Conservation (phyloP, 1,140 invertebrate genomes). For the Thaumetopoea pityocampa region DNA sequence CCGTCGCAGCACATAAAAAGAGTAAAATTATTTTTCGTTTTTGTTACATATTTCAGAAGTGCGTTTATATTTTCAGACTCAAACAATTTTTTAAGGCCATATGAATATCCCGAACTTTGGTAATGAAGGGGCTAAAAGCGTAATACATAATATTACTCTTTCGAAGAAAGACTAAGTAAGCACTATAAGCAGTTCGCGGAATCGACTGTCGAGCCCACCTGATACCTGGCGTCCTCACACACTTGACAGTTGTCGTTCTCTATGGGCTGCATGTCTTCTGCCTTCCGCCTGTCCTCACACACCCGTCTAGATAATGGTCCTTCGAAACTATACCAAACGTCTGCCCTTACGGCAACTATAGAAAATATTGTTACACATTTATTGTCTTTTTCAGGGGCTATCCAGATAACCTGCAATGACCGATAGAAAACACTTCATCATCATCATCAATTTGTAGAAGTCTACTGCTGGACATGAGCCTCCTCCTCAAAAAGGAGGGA, state of each 20-base stretch:
- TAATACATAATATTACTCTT: no score
- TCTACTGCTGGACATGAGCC: not conserved
- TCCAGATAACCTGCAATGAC: constrained; percentile 45
- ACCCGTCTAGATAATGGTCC: constrained; percentile 51
- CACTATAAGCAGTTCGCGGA: no score
- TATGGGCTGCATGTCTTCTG: constrained; percentile 56
- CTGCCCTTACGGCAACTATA: constrained; percentile 49
- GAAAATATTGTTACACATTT: constrained; percentile 62
- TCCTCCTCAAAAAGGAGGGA: no score
- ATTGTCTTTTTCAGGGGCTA: constrained; percentile 53
- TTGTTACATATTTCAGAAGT: no score
- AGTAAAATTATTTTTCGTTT: no score
- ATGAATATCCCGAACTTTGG: no score
- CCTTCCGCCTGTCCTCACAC: constrained; percentile 53
- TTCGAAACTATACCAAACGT: constrained; percentile 56
- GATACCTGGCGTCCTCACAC: constrained; percentile 58
- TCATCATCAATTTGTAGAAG: not conserved
- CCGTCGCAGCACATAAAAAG: no score
- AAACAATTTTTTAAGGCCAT: no score
- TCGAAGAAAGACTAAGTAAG: no score
- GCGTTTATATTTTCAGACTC: no score
- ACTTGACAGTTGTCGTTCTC: constrained; percentile 52
- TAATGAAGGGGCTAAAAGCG: no score
- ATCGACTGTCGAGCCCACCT: no score
- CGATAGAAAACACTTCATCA: not conserved